Percentiles rank a stretch among this genome's conserved stretches.
Evolutionary conservation across 2,113 vertebrate species (phyloP).

Genomic region (Steatornis caripensis): DNA sequence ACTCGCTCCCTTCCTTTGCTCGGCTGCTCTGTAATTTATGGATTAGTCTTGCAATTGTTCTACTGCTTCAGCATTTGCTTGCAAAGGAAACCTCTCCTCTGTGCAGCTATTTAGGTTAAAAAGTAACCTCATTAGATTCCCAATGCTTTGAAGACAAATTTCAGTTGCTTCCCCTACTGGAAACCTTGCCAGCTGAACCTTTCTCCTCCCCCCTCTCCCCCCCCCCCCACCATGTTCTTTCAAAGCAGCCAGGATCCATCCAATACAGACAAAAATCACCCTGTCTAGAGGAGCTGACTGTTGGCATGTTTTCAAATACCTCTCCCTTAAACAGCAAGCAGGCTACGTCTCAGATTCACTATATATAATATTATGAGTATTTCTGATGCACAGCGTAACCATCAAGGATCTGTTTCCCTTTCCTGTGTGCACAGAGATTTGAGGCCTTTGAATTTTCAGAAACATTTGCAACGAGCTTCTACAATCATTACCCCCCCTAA

Average conservation of each 20-base stretch:
- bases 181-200: slow-evolving; percentile 61
- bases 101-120: slow-evolving; percentile 58
- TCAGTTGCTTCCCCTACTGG: slow-evolving; percentile 61
- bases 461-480: slow-evolving; percentile 6
- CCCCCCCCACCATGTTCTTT: slow-evolving; percentile 34
- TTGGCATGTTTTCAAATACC: slow-evolving; percentile 62
- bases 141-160: slow-evolving; percentile 57
- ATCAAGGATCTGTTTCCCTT: neutral
- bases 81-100: slow-evolving; percentile 59
- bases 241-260: slow-evolving; percentile 55
- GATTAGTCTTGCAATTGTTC: slow-evolving; percentile 59
- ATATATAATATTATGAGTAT: neutral
- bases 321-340: slow-evolving; percentile 53
- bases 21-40: slow-evolving; percentile 44
- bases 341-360: neutral
- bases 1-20: slow-evolving; percentile 33
- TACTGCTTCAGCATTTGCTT: slow-evolving; percentile 34
- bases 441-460: slow-evolving; percentile 15
- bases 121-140: slow-evolving; percentile 64
- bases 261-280: slow-evolving; percentile 61
- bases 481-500: slow-evolving; percentile 19
- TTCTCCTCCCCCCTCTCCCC: neutral
- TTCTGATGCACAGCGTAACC: slow-evolving; percentile 27
- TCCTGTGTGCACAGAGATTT: neutral
- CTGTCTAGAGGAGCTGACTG: slow-evolving; percentile 59